Evolutionary conservation across 2,888 invertebrate species (phyloP), one percentile per base, ranked within the genome.

Genomic region (Eristalinus aeneus): DNA sequence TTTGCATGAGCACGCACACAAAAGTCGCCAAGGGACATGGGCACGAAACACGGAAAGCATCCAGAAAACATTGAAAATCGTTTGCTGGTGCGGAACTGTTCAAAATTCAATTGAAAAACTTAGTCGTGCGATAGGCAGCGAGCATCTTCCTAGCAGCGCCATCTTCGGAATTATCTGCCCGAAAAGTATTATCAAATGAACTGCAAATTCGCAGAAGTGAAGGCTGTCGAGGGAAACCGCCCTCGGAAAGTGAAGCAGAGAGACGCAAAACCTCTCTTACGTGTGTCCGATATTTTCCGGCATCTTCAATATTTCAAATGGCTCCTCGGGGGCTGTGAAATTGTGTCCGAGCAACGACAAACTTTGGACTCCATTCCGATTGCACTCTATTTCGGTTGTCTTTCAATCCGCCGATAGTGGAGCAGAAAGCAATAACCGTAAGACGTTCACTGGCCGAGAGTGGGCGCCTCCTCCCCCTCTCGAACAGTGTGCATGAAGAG

Each of bases 121-220:
- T 86, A 20, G 80, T 74, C 80, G 64, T 80, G 56, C 22, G 69
- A 46, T 46, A 58, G 64, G 36, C 36, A 20, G 20, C n/a, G 23
- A 53, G 56, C 31, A 60, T 36, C 64, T 6, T 36, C 36, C 53
- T 53, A 46, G 20, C 2, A 32, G 20, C 32, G 64, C 39, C 34
- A 73, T 54, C 11, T 65, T 69, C 23, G 22, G 58, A 86, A 71
- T 82, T 74, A 82, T 82, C 67, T 82, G 86, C 32, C 77, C 74
- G 71, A 74, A 74, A 74, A 86, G 73, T 75, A 77, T 82, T 86
- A 86, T 86, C 77, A 81, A 86, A 86, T 86, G 86, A 86, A 86
- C 82, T 86, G 86, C 82, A 82, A 86, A 86, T 86, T 86, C 73
- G 5, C 27, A 74, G 65, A 67, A 76, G 61, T 27, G 60, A 39